Conservation (phyloP, 1,140 invertebrate species). For the Archegozetes longisetosus region DNA sequence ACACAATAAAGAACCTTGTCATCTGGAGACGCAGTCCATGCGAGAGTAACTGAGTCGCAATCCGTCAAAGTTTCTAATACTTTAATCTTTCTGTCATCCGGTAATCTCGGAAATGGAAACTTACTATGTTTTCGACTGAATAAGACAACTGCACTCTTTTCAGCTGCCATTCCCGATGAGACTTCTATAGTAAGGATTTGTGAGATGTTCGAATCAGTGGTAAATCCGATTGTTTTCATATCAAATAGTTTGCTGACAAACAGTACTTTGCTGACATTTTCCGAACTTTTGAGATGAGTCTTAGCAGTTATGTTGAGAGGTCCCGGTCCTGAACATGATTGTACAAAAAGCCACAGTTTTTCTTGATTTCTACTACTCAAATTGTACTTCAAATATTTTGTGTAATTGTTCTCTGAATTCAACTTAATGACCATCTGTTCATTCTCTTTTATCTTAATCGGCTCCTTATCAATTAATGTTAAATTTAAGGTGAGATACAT, state of each 20-base stretch:
- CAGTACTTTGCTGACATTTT: conserved; percentile 16
- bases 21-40: conserved; percentile 24
- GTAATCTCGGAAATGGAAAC: conserved; percentile 23
- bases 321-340: conserved; percentile 8
- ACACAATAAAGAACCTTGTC: conserved; percentile 28
- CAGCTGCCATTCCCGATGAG: background rate
- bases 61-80: conserved; percentile 23
- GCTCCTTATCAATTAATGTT: background rate
- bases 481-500: conserved; percentile 19
- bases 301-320: background rate
- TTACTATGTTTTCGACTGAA: conserved; percentile 19
- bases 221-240: background rate
- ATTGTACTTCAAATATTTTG: background rate
- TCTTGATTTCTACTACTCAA: background rate
- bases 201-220: background rate
- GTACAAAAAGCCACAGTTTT: background rate
- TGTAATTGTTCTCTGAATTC: conserved; percentile 17
- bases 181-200: conserved; percentile 17
- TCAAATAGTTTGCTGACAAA: conserved; percentile 15
- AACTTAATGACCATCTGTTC: conserved; percentile 16
- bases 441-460: background rate
- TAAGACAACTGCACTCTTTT: conserved; percentile 13
- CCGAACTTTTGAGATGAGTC: no score
- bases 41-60: conserved; percentile 25
- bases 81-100: conserved; percentile 22